A percentile compares a stretch with the other conserved stretches of the same genome.
These are phyloP conservation scores for Ceratitis capitata DNA, from an alignment of 1,140 invertebrate species.

Conservation along the genomic window DNA sequence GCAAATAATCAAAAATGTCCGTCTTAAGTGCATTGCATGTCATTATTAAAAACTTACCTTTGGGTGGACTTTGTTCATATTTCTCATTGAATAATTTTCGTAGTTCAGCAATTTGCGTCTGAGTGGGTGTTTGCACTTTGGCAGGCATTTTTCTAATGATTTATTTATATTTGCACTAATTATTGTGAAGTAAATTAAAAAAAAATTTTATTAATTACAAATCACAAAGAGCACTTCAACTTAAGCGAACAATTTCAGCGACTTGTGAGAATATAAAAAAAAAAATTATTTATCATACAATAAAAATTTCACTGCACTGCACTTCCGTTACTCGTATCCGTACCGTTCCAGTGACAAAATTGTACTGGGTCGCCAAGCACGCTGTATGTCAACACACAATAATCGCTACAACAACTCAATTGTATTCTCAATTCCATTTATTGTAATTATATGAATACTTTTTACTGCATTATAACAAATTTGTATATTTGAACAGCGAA, in stretches of 20 bases:
- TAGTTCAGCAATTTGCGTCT: slow-evolving; percentile 66
- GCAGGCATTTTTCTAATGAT: slow-evolving; percentile 42
- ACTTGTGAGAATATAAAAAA: background rate
- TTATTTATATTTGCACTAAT: background rate
- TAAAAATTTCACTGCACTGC: slow-evolving; percentile 5
- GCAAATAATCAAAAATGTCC: too few species aligned
- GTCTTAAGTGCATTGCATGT: too few species aligned
- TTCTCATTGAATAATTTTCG: slow-evolving; percentile 69
- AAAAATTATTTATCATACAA: background rate
- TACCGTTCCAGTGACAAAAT: background rate
- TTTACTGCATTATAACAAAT: background rate
- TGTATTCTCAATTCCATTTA: slow-evolving; percentile 15
- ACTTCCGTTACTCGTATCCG: background rate
- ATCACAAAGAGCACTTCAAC: too few species aligned
- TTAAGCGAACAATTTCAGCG: background rate
- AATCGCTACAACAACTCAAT: background rate
- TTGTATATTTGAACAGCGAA: background rate
- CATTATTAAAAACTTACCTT: too few species aligned
- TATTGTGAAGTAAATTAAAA: background rate
- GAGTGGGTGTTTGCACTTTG: slow-evolving; percentile 57
- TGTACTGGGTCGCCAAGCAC: background rate
- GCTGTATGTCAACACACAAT: background rate
- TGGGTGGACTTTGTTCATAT: slow-evolving; percentile 65
- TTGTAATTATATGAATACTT: background rate
- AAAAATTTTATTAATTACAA: background rate